phyloP scores from a whole-genome alignment of 2,113 vertebrate species.

The Vulpes vulpes region DNA sequence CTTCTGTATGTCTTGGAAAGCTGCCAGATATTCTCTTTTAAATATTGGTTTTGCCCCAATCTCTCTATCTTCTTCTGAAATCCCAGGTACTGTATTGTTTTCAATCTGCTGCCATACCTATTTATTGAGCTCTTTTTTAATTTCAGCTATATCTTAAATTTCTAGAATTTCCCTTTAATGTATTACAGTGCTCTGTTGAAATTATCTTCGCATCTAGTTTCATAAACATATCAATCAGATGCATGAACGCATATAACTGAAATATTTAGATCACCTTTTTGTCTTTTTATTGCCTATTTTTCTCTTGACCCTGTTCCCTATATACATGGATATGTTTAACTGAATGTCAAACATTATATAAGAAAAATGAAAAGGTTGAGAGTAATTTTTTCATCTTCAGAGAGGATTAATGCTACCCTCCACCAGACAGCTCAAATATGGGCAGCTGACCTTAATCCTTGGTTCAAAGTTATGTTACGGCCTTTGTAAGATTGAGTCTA shows the following conservation, averaged over 20 bases:
- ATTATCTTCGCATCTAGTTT: neutral
- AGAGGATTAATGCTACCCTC: neutral
- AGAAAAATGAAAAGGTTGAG: neutral
- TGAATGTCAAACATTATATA: neutral
- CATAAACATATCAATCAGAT: neutral
- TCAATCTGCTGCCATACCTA: neutral
- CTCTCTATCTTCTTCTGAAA: neutral
- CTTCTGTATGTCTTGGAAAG: neutral
- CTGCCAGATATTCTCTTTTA: neutral
- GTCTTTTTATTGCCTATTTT: slow-evolving; percentile 37
- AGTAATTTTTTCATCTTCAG: slow-evolving; percentile 27
- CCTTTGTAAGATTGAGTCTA: neutral
- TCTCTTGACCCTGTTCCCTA: neutral
- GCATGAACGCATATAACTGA: neutral
- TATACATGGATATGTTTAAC: slow-evolving; percentile 26
- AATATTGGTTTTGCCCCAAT: neutral
- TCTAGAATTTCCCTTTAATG: neutral
- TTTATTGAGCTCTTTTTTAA: neutral
- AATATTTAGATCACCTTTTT: neutral
- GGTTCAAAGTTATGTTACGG: neutral
- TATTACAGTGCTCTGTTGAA: neutral
- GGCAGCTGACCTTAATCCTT: neutral
- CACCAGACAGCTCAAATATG: neutral
- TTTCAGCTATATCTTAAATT: neutral
- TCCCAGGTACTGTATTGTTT: neutral